Evolutionary conservation across 1,140 invertebrate genomes (phyloP).

Genomic region (Scaptomyza hsui): DNA sequence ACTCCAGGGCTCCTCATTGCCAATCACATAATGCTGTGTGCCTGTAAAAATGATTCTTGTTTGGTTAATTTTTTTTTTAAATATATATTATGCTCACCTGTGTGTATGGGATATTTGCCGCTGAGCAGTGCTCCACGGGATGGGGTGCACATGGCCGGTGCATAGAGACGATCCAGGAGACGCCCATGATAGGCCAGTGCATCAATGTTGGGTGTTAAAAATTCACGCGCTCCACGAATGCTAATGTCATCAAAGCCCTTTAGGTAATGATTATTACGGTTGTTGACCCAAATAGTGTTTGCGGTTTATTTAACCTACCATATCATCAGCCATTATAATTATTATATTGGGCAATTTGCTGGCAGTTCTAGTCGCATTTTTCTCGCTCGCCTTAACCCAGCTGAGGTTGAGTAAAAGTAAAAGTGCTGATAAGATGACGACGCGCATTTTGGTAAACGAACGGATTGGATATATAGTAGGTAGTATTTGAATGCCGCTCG

Average conservation of each 20-base stretch:
- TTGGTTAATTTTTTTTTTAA: no score
- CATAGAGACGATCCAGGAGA: slow-evolving; percentile 90
- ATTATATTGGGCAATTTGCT: slow-evolving; percentile 85
- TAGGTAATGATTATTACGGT: slow-evolving; percentile 6
- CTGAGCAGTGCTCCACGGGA: slow-evolving; percentile 91
- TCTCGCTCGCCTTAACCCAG: slow-evolving; percentile 36
- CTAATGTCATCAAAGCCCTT: slow-evolving; percentile 96
- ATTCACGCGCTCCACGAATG: slow-evolving; percentile 93
- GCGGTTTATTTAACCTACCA: slow-evolving; percentile 83
- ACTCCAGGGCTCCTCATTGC: slow-evolving; percentile 89
- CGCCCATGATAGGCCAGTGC: slow-evolving; percentile 91
- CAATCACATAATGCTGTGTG: slow-evolving; percentile 91
- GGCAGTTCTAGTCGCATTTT: slow-evolving; percentile 23
- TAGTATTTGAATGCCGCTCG: slow-evolving; percentile 16
- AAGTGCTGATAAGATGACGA: slow-evolving; percentile 65
- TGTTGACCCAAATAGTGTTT: neutral
- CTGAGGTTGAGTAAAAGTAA: slow-evolving; percentile 46
- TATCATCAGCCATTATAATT: slow-evolving; percentile 87
- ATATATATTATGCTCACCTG: slow-evolving; percentile 85
- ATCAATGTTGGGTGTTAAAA: slow-evolving; percentile 94
- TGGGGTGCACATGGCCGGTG: slow-evolving; percentile 91
- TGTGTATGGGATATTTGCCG: slow-evolving; percentile 92
- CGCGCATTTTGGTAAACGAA: slow-evolving; percentile 34
- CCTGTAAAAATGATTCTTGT: slow-evolving; percentile 84
- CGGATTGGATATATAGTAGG: neutral